Percentiles rank a stretch among this genome's conserved stretches.
These are phyloP conservation scores for Leptestheria dahalacensis DNA, from an alignment of 1,140 invertebrate species.

Conservation along the genomic window DNA sequence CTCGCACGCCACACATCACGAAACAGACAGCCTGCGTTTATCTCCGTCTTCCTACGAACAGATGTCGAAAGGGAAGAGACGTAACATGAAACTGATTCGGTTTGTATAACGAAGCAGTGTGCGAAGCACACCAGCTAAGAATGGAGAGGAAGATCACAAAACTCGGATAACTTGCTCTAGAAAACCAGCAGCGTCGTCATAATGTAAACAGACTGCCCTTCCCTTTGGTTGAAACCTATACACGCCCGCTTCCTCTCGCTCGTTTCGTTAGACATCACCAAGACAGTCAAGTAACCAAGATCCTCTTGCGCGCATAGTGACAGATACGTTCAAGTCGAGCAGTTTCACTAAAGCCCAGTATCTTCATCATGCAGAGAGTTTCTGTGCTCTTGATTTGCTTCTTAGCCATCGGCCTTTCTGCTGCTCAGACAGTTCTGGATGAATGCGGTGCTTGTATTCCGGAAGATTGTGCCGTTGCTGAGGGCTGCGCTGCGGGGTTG, in stretches of 20 bases:
- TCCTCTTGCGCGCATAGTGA: background rate
- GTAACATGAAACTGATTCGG: too few relatives aligned
- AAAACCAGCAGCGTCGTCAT: background rate
- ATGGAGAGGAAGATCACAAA: background rate
- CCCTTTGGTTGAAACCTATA: background rate
- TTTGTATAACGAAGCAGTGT: background rate
- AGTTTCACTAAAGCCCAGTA: background rate
- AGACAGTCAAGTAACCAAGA: background rate
- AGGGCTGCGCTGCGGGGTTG: constrained; percentile 31
- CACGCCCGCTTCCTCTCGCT: background rate
- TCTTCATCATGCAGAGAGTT: too few relatives aligned
- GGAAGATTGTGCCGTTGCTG: constrained; percentile 21
- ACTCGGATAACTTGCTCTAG: background rate
- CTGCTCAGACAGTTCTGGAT: constrained; percentile 21
- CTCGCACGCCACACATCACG: too few relatives aligned
- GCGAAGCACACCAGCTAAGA: background rate
- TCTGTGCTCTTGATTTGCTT: too few relatives aligned
- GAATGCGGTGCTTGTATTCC: constrained; percentile 23
- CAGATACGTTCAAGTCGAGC: background rate
- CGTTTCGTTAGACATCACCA: background rate
- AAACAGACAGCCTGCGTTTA: too few relatives aligned
- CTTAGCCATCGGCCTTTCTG: too few relatives aligned
- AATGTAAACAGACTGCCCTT: background rate
- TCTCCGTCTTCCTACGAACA: too few relatives aligned
- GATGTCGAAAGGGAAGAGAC: too few relatives aligned